Evolutionary conservation across 2,888 invertebrate genomes (phyloP), one percentile per base, ranked within the genome.

Genomic region (Drosophila multiciliata): DNA sequence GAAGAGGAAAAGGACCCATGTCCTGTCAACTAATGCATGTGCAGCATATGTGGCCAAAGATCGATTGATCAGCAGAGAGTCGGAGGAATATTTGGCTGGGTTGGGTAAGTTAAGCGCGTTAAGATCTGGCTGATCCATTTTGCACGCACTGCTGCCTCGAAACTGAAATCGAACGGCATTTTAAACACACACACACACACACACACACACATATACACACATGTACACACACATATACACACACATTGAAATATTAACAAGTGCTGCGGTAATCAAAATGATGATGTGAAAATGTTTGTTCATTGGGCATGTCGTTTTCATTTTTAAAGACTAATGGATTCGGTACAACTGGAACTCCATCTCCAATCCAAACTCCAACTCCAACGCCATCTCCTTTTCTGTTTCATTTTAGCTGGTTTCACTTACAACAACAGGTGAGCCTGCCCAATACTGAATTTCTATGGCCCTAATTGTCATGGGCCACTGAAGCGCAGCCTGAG

Each of bases 201-300:
- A 50, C 38, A 17, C 17, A 20, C 23, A 62, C 17, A 60, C 45
- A 66, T 23, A 53, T 26, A 48, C 48, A 35, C 63, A 70, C 6
- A 4, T 2, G n/a, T 11, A 66, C 23, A 57, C 35, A 50, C 52
- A 35, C 63, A 70, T 3, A 4, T 3, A 26, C 17, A 36, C 17
- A 33, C 23, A 4, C 15, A 55, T 3, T 3, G 20, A 3, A 32
- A 42, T 42, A 42, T 26, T 15, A 36, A 60, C 38, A 62, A 57
- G 62, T 55, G 67, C 82, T 83, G 83, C 66, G 86, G 76, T 57
- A 78, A 82, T 86, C 84, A 82, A 80, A 82, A 85, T 82, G 85
- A 87, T 80, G 86, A 87, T 87, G 86, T 87, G 87, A 87, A 87
- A 87, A 87, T 83, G 72, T 78, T 80, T 83, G 84, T 76, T 83